Evolutionary conservation across 2,888 invertebrate species (phyloP).

Genomic region (Idaea dimidiata): DNA sequence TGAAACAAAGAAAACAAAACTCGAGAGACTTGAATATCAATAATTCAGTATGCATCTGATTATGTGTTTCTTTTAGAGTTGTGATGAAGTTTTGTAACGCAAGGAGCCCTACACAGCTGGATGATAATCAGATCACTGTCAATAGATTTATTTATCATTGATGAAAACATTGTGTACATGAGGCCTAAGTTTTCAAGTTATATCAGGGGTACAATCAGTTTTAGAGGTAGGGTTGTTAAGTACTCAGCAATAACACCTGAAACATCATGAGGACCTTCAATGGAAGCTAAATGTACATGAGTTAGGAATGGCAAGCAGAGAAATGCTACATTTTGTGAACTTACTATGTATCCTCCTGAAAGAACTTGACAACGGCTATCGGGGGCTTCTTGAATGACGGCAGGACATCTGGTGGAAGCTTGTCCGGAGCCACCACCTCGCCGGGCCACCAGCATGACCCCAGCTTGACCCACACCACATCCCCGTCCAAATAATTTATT

Average conservation of each 20-base stretch:
- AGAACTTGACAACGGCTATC: slow-evolving; percentile 92
- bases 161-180: neutral
- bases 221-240: neutral
- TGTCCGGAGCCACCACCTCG: slow-evolving; percentile 84
- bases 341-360: slow-evolving; percentile 92
- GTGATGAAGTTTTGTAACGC: neutral
- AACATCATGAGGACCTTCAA: neutral
- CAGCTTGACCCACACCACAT: slow-evolving; percentile 92
- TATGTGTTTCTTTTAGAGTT: neutral
- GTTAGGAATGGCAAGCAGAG: neutral
- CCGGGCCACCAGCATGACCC: slow-evolving; percentile 93
- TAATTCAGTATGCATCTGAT: neutral
- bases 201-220: neutral
- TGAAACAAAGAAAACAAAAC: neutral
- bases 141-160: neutral
- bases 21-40: slow-evolving; percentile 4
- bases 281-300: neutral
- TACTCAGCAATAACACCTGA: neutral
- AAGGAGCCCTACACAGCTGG: neutral
- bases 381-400: slow-evolving; percentile 85
- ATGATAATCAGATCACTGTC: neutral
- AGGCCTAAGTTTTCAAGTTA: neutral
- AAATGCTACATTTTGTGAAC: slow-evolving; percentile 45
- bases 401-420: slow-evolving; percentile 85
- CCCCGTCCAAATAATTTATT: slow-evolving; percentile 85